A percentile compares a stretch with the other conserved stretches of the same genome.
Conservation (phyloP, 2,888 invertebrate species). For the Gasteruption jaculator region DNA sequence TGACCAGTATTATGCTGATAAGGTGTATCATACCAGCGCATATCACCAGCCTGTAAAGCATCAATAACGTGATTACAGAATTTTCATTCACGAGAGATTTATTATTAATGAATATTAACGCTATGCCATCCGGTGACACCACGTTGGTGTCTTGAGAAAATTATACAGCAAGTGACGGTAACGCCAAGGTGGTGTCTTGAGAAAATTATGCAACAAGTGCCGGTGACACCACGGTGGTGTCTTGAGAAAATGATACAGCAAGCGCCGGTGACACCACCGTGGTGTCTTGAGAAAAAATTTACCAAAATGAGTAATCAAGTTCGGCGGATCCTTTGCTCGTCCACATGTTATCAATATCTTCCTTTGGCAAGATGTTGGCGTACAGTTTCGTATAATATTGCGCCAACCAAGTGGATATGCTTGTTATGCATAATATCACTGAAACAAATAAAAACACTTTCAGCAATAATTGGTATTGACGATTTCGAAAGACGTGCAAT, state of each 20-base stretch:
- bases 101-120: too few species aligned
- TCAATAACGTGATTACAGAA: background rate
- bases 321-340: conserved; percentile 76
- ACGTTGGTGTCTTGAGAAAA: too few species aligned
- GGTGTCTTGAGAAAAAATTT: too few species aligned
- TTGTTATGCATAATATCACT: conserved; percentile 72
- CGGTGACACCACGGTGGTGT: too few species aligned
- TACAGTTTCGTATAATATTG: conserved; percentile 79
- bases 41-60: conserved; percentile 63
- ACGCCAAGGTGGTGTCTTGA: too few species aligned
- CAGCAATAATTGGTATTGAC: too few species aligned
- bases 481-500: too few species aligned
- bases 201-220: too few species aligned
- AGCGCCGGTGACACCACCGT: too few species aligned
- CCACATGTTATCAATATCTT: conserved; percentile 78
- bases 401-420: conserved; percentile 76
- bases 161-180: too few species aligned
- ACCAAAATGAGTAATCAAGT: conserved; percentile 87
- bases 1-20: conserved; percentile 69
- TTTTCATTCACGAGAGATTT: background rate
- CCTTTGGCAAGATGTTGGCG: conserved; percentile 75
- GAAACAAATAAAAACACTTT: conserved; percentile 45
- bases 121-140: too few species aligned
- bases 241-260: too few species aligned
- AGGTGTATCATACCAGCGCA: conserved; percentile 67